Percentiles rank a stretch among this genome's conserved stretches.
phyloP scores from a whole-genome alignment of 2,888 invertebrate species.

The Agrochola litura region DNA sequence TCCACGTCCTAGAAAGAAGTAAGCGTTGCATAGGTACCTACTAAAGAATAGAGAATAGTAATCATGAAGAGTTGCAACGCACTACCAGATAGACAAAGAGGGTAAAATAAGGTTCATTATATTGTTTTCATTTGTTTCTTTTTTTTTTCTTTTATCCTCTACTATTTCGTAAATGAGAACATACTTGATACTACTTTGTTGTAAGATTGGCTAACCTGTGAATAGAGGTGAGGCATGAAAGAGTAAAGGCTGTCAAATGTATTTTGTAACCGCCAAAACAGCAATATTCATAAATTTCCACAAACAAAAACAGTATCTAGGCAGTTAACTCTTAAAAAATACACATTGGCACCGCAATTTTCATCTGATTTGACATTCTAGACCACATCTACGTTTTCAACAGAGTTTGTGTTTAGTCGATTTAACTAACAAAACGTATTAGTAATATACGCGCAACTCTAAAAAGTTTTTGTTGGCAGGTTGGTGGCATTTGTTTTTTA shows the following conservation, averaged over 20 bases:
- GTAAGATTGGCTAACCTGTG: background rate
- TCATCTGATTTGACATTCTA: background rate
- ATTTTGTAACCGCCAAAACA: background rate
- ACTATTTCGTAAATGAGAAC: constrained; percentile 15
- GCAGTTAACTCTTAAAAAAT: accelerated
- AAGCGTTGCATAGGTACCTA: background rate
- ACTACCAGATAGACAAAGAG: background rate
- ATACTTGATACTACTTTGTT: constrained; percentile 16
- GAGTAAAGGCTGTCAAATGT: background rate
- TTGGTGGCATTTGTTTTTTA: constrained; percentile 86
- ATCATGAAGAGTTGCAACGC: background rate
- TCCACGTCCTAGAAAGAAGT: no score
- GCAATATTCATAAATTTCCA: background rate
- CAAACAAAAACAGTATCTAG: background rate
- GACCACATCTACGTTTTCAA: no score
- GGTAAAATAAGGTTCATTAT: background rate
- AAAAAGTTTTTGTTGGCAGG: constrained; percentile 65
- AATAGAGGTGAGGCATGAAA: constrained; percentile 33
- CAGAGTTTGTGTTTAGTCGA: constrained; percentile 20
- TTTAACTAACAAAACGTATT: constrained; percentile 5
- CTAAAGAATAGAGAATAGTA: background rate
- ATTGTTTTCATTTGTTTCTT: constrained; percentile 13
- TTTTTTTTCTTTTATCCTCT: accelerated
- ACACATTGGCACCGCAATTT: background rate
- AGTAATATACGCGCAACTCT: constrained; percentile 33